Conservation (phyloP, 2,113 vertebrate genomes). For the Odocoileus hemionus region DNA sequence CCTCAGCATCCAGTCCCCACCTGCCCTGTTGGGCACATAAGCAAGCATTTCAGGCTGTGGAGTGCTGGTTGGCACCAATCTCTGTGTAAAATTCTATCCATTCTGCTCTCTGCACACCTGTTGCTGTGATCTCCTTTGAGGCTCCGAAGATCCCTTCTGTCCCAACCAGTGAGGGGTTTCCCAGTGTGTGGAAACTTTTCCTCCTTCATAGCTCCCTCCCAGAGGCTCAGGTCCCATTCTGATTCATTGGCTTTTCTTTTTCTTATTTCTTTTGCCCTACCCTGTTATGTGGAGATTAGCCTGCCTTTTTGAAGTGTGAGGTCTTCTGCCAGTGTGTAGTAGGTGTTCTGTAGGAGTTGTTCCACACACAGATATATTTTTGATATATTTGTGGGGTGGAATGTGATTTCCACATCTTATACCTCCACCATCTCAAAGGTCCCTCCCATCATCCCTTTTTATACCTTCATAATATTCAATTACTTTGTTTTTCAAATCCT, state of each 20-base stretch:
- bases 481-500: conserved; percentile 20
- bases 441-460: background rate
- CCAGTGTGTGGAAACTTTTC: background rate
- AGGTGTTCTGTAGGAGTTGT: background rate
- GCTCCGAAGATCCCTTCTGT: background rate
- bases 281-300: background rate
- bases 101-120: background rate
- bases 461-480: background rate
- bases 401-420: background rate
- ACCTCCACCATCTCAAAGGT: background rate
- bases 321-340: background rate
- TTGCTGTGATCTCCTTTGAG: background rate
- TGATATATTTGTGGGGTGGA: background rate
- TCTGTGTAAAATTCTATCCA: background rate
- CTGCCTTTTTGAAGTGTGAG: background rate
- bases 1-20: background rate
- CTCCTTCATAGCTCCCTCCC: background rate
- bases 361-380: background rate
- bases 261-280: background rate
- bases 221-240: background rate
- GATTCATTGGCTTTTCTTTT: background rate
- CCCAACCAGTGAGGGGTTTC: background rate
- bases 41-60: background rate
- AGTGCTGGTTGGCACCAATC: background rate
- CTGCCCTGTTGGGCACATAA: background rate